These are phyloP conservation scores for Hyposmocoma kahamanoa DNA, from an alignment of 1,140 invertebrate genomes.

Conservation along the genomic window DNA sequence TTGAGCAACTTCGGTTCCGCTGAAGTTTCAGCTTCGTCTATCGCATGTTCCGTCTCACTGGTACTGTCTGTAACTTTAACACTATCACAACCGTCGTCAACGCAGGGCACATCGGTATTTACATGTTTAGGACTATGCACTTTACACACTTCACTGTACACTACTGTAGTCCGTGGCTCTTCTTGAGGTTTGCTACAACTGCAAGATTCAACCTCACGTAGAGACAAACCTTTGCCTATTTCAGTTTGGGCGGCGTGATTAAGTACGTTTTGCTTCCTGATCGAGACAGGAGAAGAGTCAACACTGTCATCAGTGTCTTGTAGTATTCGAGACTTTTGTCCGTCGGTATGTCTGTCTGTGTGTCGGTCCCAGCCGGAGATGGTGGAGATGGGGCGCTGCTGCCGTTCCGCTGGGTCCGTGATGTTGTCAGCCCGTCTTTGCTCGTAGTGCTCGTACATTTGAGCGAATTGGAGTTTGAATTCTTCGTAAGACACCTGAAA, in stretches of 20 bases:
- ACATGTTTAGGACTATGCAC: constrained; percentile 61
- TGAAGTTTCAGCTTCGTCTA: constrained; percentile 45
- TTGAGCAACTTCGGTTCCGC: constrained; percentile 37
- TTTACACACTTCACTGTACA: constrained; percentile 71
- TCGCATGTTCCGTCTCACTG: constrained; percentile 52
- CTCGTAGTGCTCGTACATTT: constrained; percentile 98
- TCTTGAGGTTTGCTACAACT: constrained; percentile 38
- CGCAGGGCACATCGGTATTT: constrained; percentile 42
- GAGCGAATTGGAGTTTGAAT: constrained; percentile 95
- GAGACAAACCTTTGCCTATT: constrained; percentile 63
- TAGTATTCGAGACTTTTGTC: constrained; percentile 32
- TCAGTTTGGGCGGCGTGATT: constrained; percentile 73
- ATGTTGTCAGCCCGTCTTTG: constrained; percentile 94
- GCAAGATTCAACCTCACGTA: constrained; percentile 65
- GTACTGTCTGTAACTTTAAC: constrained; percentile 46
- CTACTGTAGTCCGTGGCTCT: constrained; percentile 59
- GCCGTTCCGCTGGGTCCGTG: constrained; percentile 92
- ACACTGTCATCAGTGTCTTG: constrained; percentile 52
- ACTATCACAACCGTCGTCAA: constrained; percentile 63
- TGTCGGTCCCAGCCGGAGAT: constrained; percentile 95
- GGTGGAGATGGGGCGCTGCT: constrained; percentile 94
- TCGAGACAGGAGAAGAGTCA: constrained; percentile 42
- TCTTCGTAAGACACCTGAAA: constrained; percentile 94
- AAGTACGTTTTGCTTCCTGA: constrained; percentile 52
- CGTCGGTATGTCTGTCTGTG: constrained; percentile 56